Base-by-base conservation (phyloP, 2,113 vertebrate species). In the Neotoma lepida region DNA sequence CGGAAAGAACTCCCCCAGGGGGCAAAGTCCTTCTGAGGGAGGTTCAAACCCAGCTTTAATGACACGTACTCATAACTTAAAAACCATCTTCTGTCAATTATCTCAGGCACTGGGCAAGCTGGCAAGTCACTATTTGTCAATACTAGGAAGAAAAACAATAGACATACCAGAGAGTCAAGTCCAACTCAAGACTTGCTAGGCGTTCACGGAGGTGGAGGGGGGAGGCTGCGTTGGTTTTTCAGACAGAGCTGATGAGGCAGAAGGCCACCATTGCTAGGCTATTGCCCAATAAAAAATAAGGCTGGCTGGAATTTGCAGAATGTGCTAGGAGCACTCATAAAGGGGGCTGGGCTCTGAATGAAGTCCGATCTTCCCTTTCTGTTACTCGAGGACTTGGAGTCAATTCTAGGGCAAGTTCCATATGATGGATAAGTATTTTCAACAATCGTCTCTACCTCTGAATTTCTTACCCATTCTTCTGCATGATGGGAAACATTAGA, bases 321-420 rank as follows among this genome's bases (percentile, higher is more conserved):
- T 28, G 4, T 63, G 58, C 86, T 0, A 15, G 87, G 81, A 39
- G 24, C 85, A 87, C 85, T 80, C 35, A 10, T 44, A 44, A 54
- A 91, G 0, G 56, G 0, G 64, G n/a, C 17, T 94, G 93, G 54
- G 17, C 1, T 7, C 63, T 80, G 92, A 86, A 86, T 93, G 76
- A 96, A 95, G 91, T 89, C 74, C 0, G 0, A 4, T 56, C 33
- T 92, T 63, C 2, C 86, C 68, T 89, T 89, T 88, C 88, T 87
- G 89, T 95, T 91, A 93, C 86, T 20, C 33, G 84, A 97, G 95
- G 94, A 85, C 49, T 68, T 82, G 66, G 90, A 96, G 93, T 95
- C 97, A 94, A 89, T 97, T 95, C 94, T 98, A 95, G 88, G 81
- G 30, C 88, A 98, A 96, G 96, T 97, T 98, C 95, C 92, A 94